Percentiles rank a stretch among this genome's conserved stretches.
Evolutionary conservation across 2,797 vertebrate genomes (phyloP).

Genomic region (Cossypha dichroa): DNA sequence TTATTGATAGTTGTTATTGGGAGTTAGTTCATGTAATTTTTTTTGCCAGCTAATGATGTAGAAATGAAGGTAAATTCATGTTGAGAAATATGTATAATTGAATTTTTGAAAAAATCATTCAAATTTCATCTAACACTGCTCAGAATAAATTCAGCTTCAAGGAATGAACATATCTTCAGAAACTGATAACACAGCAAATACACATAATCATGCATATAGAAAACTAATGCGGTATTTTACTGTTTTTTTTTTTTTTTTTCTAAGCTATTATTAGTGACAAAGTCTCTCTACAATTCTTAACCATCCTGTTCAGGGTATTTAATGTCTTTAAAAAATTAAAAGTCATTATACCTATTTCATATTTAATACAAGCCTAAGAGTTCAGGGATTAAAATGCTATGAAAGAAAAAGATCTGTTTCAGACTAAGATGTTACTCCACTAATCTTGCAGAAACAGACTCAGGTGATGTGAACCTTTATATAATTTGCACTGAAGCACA

Average conservation of each 20-base stretch:
- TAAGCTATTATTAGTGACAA: conserved; percentile 1
- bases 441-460: conserved; percentile 41
- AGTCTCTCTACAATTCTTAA: not conserved
- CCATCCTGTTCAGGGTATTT: conserved; percentile 24
- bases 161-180: not conserved
- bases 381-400: conserved; percentile 21
- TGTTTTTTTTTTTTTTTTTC: not conserved
- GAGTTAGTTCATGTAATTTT: not conserved
- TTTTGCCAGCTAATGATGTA: not conserved
- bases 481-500: conserved; percentile 11
- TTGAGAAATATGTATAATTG: not conserved
- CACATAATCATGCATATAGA: not conserved
- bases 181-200: not conserved
- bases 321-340: conserved; percentile 47
- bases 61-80: not conserved
- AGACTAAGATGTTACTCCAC: conserved; percentile 16
- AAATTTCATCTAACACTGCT: not conserved
- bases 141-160: not conserved
- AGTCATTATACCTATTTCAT: conserved; percentile 35
- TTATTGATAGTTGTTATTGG: not conserved
- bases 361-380: conserved; percentile 9
- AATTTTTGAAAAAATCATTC: not conserved
- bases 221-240: not conserved
- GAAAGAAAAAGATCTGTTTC: conserved; percentile 26
- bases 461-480: conserved; percentile 41